Conservation (phyloP, 2,797 vertebrate species). For the Coranthus polyacanthus region DNA sequence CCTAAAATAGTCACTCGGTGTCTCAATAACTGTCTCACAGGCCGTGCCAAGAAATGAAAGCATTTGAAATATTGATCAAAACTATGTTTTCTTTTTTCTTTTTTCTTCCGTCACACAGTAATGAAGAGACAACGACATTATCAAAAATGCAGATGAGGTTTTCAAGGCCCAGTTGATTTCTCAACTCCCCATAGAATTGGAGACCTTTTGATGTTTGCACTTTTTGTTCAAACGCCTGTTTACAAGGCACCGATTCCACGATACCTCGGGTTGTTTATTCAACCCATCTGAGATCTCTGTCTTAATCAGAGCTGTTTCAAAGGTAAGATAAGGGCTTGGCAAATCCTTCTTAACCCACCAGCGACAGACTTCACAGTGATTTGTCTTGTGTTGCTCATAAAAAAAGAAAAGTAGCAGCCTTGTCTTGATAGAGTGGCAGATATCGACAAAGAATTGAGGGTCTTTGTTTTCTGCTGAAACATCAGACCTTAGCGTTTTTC, state of each 20-base stretch:
- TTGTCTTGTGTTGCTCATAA: slow-evolving; percentile 59
- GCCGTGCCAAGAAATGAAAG: slow-evolving; percentile 11
- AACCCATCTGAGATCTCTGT: slow-evolving; percentile 74
- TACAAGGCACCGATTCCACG: slow-evolving; percentile 67
- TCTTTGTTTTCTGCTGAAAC: slow-evolving; percentile 61
- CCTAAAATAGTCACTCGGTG: slow-evolving; percentile 60
- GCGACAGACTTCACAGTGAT: slow-evolving; percentile 77
- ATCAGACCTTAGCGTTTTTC: slow-evolving; percentile 51
- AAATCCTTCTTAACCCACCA: slow-evolving; percentile 79
- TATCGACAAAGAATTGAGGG: slow-evolving; percentile 68
- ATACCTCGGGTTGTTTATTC: slow-evolving; percentile 79
- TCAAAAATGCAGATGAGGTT: slow-evolving; percentile 51
- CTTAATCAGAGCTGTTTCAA: slow-evolving; percentile 80
- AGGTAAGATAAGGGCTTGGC: slow-evolving; percentile 79
- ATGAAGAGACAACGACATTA: slow-evolving; percentile 51
- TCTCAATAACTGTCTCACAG: slow-evolving; percentile 40
- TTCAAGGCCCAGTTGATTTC: slow-evolving; percentile 49
- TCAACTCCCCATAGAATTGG: slow-evolving; percentile 58
- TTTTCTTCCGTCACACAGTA: slow-evolving; percentile 19
- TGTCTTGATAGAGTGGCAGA: slow-evolving; percentile 72
- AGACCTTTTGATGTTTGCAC: slow-evolving; percentile 60
- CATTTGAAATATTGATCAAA: slow-evolving; percentile 76
- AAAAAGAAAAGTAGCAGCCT: slow-evolving; percentile 44
- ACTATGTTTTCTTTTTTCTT: slow-evolving; percentile 25
- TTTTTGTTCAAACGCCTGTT: slow-evolving; percentile 76